Evolutionary conservation across 2,113 vertebrate species (phyloP), one percentile per base, ranked within the genome.

Genomic region (Anoplopoma fimbria): DNA sequence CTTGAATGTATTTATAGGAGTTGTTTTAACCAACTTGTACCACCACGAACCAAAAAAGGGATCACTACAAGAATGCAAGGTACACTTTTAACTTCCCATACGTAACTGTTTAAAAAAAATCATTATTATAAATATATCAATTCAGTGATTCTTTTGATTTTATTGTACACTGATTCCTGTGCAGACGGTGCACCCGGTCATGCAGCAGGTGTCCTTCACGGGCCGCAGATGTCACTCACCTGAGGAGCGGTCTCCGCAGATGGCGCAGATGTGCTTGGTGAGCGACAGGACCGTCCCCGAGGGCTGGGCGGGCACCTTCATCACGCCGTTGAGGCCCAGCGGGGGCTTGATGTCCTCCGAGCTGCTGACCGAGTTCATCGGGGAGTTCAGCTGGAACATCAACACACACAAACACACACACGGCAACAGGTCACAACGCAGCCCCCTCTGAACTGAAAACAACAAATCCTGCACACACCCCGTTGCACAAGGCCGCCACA

Each of bases 251-350:
- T 99, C 98, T 33, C 98, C 98, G 0, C 98, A 99, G 95, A 99
- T 99, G 94, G 98, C 97, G 69, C 98, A 99, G 95, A 99, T 99
- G 97, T 99, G 98, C 95, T 99, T 99, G 91, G 97, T 99, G 95
- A 99, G 98, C 49, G 97, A 97, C 65, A 95, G 90, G 19, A 78
- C 96, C 64, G 95, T 97, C 83, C 96, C 95, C 23, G 96, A 97
- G 84, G 97, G 97, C 84, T 99, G 97, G 82, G 96, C 95, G 21
- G 98, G 97, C 83, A 98, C 96, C 94, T 99, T 99, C 95, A 99
- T 98, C 91, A 99, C 96, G 1, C 98, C 98, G 25, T 99, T 99
- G 90, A 99, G 95, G 71, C 98, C 98, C 91, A 98, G 91, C 1
- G 97, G 98, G 51, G 98, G 98, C 84, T 99, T 99, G 68, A 99